Evolutionary conservation across 2,888 invertebrate genomes (phyloP).

Genomic region (Troides helena): DNA sequence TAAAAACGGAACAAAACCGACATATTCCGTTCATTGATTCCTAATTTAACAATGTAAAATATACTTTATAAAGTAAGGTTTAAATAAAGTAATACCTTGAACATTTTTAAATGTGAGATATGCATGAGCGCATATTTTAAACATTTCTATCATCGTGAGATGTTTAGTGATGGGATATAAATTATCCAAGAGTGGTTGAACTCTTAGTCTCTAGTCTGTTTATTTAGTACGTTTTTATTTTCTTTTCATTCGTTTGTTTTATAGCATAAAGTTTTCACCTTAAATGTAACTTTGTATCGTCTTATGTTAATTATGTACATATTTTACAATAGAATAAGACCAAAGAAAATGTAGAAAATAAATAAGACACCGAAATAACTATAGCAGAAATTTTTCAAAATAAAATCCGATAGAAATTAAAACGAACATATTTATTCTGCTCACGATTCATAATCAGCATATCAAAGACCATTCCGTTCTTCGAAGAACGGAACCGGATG

Average conservation of each 20-base stretch:
- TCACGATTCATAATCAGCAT: constrained; percentile 15
- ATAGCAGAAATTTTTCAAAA: background rate
- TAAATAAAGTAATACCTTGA: background rate
- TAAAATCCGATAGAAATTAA: constrained; percentile 1
- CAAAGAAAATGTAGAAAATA: too few species aligned
- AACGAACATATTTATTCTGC: constrained; percentile 13
- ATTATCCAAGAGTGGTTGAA: constrained; percentile 17
- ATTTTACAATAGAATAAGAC: too few species aligned
- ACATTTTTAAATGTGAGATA: background rate
- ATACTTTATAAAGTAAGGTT: background rate
- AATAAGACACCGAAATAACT: too few species aligned
- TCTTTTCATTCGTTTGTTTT: too few species aligned
- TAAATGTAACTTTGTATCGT: too few species aligned
- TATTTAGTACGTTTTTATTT: too few species aligned
- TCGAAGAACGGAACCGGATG: constrained; percentile 27
- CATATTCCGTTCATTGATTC: background rate
- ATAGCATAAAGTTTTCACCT: too few species aligned
- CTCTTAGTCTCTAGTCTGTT: background rate
- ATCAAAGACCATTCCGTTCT: constrained; percentile 27
- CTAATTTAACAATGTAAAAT: constrained; percentile 1
- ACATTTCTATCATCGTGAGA: constrained; percentile 28
- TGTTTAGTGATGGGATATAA: constrained; percentile 23
- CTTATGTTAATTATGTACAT: too few species aligned
- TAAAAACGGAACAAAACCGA: constrained; percentile 18
- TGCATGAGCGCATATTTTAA: background rate